Percentiles rank a stretch among this genome's conserved stretches.
These are phyloP conservation scores for Bombus turneri DNA, from an alignment of 1,140 invertebrate genomes.

Conservation along the genomic window DNA sequence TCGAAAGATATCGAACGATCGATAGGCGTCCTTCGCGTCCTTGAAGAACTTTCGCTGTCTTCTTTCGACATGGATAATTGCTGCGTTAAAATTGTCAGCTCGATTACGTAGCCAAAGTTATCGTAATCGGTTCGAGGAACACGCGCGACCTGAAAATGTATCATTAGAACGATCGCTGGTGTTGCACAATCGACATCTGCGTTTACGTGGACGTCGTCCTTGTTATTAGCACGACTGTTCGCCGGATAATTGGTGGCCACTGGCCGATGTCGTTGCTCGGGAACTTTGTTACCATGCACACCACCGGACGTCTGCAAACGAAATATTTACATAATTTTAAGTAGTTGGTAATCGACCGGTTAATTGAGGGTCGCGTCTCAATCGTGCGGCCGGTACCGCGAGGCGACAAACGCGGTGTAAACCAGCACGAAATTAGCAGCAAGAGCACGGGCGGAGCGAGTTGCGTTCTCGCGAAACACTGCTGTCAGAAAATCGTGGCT, in stretches of 20 bases:
- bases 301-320: not conserved
- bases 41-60: not conserved
- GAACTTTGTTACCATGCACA: not conserved
- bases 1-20: not conserved
- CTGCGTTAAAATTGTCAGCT: slow-evolving; percentile 2
- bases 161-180: slow-evolving; percentile 21
- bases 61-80: slow-evolving; percentile 17
- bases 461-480: not conserved
- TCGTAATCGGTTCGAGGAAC: slow-evolving; percentile 15
- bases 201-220: not conserved
- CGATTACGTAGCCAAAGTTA: not conserved
- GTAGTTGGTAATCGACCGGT: not conserved
- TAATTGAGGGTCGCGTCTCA: slow-evolving; percentile 1
- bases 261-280: too few relatives aligned
- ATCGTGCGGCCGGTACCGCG: not conserved
- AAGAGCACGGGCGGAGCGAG: slow-evolving; percentile 2
- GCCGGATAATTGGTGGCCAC: not conserved
- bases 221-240: slow-evolving; percentile 22
- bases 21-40: not conserved
- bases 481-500: not conserved
- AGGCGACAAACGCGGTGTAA: not conserved
- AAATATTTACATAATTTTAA: slow-evolving; percentile 42
- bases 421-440: slow-evolving; percentile 12
- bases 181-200: not conserved
- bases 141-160: not conserved